These are phyloP conservation scores for Aleiodes testaceus DNA, from an alignment of 2,888 invertebrate genomes.

Conservation along the genomic window DNA sequence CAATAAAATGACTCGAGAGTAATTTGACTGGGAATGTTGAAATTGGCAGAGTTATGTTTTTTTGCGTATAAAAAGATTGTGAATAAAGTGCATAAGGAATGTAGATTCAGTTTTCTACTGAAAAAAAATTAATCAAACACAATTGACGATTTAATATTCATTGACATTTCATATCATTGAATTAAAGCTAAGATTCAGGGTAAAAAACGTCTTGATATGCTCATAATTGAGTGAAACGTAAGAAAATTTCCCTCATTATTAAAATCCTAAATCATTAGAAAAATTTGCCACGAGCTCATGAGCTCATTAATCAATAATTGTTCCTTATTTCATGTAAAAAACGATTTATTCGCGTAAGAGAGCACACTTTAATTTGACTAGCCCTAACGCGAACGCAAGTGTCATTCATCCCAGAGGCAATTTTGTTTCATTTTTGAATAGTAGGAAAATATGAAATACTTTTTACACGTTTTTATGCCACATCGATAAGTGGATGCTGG, in stretches of 20 bases:
- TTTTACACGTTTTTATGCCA: constrained; percentile 95
- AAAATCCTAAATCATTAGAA: not conserved
- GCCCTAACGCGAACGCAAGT: constrained; percentile 57
- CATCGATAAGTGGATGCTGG: constrained; percentile 87
- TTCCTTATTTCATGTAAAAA: not conserved
- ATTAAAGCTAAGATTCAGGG: constrained; percentile 18
- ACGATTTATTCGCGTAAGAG: not conserved
- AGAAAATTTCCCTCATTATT: constrained; percentile 4
- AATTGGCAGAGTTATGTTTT: not conserved
- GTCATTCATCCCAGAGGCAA: constrained; percentile 88
- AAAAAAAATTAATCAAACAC: not conserved
- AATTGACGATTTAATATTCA: constrained; percentile 16
- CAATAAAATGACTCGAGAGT: not conserved
- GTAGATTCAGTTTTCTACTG: too few species aligned
- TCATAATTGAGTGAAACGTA: constrained; percentile 13
- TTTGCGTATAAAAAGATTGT: not conserved
- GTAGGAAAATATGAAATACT: constrained; percentile 91
- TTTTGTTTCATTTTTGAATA: constrained; percentile 88
- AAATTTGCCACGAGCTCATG: constrained; percentile 4
- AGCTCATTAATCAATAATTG: not conserved
- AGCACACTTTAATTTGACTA: not conserved
- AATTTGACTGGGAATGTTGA: constrained; percentile 8
- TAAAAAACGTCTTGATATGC: constrained; percentile 27
- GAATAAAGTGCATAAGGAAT: too few species aligned
- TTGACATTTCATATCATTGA: not conserved